These are phyloP conservation scores for Synanthedon andrenaeformis DNA, from an alignment of 2,888 invertebrate genomes.

Conservation along the genomic window DNA sequence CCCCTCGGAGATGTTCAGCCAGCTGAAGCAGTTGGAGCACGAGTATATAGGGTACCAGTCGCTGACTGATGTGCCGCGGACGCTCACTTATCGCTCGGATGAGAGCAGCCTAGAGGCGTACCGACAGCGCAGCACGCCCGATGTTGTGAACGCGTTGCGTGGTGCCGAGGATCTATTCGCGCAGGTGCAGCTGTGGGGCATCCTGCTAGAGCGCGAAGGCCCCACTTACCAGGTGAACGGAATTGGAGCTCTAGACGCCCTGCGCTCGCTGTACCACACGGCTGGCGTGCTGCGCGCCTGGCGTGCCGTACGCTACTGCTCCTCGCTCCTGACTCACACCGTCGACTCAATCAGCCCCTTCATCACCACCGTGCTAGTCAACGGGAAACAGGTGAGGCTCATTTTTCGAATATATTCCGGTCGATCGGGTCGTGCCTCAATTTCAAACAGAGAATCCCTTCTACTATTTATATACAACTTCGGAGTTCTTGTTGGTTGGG, in stretches of 20 bases:
- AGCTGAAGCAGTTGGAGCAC: conserved; percentile 90
- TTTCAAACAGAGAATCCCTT: no score
- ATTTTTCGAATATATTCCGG: no score
- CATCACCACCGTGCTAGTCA: conserved; percentile 96
- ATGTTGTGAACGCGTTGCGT: conserved; percentile 79
- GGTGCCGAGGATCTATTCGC: conserved; percentile 80
- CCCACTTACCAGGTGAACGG: conserved; percentile 74
- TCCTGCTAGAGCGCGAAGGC: conserved; percentile 85
- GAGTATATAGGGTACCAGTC: conserved; percentile 96
- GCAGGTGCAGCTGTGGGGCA: conserved; percentile 86
- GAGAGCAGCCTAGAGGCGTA: conserved; percentile 68
- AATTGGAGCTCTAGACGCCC: conserved; percentile 73
- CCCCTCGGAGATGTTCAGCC: conserved; percentile 79
- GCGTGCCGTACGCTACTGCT: conserved; percentile 95
- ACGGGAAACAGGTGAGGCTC: conserved; percentile 89
- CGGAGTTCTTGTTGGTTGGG: not conserved
- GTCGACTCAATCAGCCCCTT: conserved; percentile 99
- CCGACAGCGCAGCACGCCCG: conserved; percentile 75
- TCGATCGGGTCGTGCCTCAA: no score
- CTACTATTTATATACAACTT: no score
- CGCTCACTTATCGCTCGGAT: conserved; percentile 79
- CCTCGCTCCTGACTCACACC: conserved; percentile 91
- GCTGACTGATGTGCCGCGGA: conserved; percentile 92
- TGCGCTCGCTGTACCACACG: conserved; percentile 80
- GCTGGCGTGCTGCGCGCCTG: conserved; percentile 90